Conservation (phyloP, 2,888 invertebrate species). For the Blomia tropicalis region DNA sequence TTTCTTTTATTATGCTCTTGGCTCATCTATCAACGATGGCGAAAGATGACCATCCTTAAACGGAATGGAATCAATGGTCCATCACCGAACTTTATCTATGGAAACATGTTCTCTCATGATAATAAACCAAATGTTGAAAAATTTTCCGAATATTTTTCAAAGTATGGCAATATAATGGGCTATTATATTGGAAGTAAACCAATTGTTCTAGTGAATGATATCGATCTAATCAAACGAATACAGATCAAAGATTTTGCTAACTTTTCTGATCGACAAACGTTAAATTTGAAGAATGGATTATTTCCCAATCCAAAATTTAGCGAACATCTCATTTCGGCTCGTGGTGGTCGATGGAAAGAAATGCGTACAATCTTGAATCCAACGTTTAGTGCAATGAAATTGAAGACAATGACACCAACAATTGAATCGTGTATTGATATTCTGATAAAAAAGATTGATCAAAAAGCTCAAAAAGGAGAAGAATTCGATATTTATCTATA, state of each 20-base stretch:
- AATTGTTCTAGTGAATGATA: slow-evolving; percentile 25
- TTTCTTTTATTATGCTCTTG: neutral
- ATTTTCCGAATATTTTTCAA: slow-evolving; percentile 3
- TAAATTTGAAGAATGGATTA: neutral
- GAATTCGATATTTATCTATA: slow-evolving; percentile 28
- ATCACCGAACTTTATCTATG: slow-evolving; percentile 23
- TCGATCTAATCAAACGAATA: slow-evolving; percentile 31
- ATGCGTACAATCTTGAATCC: slow-evolving; percentile 28
- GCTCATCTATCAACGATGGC: neutral
- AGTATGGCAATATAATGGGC: slow-evolving; percentile 24
- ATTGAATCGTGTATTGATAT: slow-evolving; percentile 22
- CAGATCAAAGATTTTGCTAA: slow-evolving; percentile 34
- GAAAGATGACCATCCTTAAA: slow-evolving; percentile 4
- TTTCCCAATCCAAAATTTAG: slow-evolving; percentile 12
- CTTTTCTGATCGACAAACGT: slow-evolving; percentile 32
- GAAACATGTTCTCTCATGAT: slow-evolving; percentile 17
- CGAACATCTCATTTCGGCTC: neutral
- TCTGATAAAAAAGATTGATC: slow-evolving; percentile 19
- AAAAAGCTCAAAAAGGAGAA: slow-evolving; percentile 6
- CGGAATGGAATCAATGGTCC: slow-evolving; percentile 26
- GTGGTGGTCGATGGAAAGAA: slow-evolving; percentile 28
- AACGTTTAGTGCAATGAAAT: slow-evolving; percentile 29
- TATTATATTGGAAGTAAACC: slow-evolving; percentile 27
- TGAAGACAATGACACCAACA: slow-evolving; percentile 24
- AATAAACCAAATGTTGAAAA: neutral